Conservation (phyloP, 2,797 vertebrate species). For the Bradypodion ventrale region DNA sequence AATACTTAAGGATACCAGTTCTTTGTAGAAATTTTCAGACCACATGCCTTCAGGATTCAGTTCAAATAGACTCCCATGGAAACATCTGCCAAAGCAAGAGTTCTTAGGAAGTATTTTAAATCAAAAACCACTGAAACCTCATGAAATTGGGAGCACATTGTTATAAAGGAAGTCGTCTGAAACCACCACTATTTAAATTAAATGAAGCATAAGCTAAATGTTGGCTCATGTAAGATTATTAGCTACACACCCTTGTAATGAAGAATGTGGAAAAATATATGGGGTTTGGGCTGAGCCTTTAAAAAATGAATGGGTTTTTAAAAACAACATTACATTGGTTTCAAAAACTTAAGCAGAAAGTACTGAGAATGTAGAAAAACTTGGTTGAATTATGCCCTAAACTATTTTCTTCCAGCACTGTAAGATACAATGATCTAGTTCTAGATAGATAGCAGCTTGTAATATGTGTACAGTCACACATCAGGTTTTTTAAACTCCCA, state of each 20-base stretch:
- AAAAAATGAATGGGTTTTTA: not conserved
- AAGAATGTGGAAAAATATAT: not conserved
- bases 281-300: not conserved
- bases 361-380: too few relatives aligned
- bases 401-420: slow-evolving; percentile 24
- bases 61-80: slow-evolving; percentile 50
- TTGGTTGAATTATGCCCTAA: not conserved
- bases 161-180: slow-evolving; percentile 33
- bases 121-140: slow-evolving; percentile 53
- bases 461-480: not conserved
- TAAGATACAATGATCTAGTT: slow-evolving; percentile 23
- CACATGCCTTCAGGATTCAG: slow-evolving; percentile 16
- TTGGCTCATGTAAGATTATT: not conserved
- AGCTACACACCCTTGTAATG: not conserved
- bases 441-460: not conserved
- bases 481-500: not conserved
- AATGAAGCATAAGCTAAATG: slow-evolving; percentile 26
- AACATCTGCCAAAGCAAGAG: slow-evolving; percentile 53
- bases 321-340: not conserved
- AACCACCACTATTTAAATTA: slow-evolving; percentile 11
- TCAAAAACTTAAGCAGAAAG: not conserved
- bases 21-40: slow-evolving; percentile 36
- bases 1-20: not conserved
- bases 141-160: not conserved
- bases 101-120: slow-evolving; percentile 50